A percentile compares a stretch with the other conserved stretches of the same genome.
Conservation (phyloP, 2,888 invertebrate species). For the Digitonthophagus gazella region DNA sequence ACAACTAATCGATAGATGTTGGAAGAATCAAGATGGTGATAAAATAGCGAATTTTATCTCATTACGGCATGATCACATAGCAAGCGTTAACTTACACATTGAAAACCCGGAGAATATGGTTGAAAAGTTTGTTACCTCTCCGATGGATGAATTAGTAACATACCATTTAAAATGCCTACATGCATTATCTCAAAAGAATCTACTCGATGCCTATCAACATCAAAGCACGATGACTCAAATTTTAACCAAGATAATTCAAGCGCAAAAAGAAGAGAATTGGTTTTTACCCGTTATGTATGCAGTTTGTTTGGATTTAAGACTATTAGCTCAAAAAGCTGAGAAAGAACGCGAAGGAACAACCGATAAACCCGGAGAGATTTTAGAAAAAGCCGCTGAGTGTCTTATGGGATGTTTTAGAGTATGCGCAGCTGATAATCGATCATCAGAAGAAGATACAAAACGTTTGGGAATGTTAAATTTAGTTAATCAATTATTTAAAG, state of each 20-base stretch:
- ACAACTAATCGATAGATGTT: constrained; percentile 58
- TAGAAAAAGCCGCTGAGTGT: constrained; percentile 93
- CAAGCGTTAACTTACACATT: constrained; percentile 66
- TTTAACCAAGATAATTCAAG: constrained; percentile 79
- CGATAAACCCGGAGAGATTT: constrained; percentile 65
- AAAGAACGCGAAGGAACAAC: constrained; percentile 52
- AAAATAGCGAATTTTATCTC: constrained; percentile 62
- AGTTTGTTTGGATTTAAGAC: constrained; percentile 83
- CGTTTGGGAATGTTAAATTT: constrained; percentile 93
- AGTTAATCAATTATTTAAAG: constrained; percentile 96
- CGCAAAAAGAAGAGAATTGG: constrained; percentile 95
- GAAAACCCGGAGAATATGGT: constrained; percentile 70
- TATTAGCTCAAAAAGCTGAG: constrained; percentile 81
- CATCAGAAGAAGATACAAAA: constrained; percentile 88
- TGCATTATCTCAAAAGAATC: constrained; percentile 54
- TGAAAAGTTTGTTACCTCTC: constrained; percentile 66
- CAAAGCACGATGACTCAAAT: constrained; percentile 77
- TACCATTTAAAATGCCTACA: constrained; percentile 71
- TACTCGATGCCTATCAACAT: constrained; percentile 69
- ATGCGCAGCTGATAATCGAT: constrained; percentile 91
- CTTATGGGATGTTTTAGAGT: constrained; percentile 92
- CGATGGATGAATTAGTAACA: constrained; percentile 73
- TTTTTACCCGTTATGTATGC: constrained; percentile 90
- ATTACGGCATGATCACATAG: constrained; percentile 69
- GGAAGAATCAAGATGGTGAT: constrained; percentile 62